Evolutionary conservation across 1,140 invertebrate genomes (phyloP).

Genomic region (Brachionus rotundiformis): DNA sequence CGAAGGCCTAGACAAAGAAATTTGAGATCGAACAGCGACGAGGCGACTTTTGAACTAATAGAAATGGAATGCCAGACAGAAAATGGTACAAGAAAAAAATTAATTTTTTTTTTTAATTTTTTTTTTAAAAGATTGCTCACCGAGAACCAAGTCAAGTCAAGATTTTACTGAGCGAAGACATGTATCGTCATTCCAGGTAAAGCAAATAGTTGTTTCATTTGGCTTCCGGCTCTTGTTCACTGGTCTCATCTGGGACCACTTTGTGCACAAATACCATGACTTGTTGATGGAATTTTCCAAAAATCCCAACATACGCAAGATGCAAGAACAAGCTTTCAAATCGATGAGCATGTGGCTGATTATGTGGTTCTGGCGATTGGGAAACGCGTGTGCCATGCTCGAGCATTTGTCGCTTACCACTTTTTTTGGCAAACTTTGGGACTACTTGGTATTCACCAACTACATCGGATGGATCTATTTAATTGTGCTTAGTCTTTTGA

Average conservation of each 20-base stretch:
- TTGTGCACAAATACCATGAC: slow-evolving; percentile 42
- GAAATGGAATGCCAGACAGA: neutral
- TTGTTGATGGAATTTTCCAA: slow-evolving; percentile 42
- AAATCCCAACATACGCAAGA: neutral
- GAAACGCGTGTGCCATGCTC: slow-evolving; percentile 27
- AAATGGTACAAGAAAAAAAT: neutral
- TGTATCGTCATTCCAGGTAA: neutral
- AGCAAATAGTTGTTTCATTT: neutral
- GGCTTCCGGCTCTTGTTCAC: slow-evolving; percentile 20
- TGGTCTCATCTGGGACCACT: slow-evolving; percentile 34
- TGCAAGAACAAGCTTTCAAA: slow-evolving; percentile 14
- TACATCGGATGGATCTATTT: slow-evolving; percentile 31
- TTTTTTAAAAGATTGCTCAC: neutral
- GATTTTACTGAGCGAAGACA: neutral
- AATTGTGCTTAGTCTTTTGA: neutral
- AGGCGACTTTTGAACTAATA: neutral
- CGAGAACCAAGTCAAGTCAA: neutral
- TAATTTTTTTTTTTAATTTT: neutral
- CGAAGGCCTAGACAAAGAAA: neutral
- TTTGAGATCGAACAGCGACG: neutral
- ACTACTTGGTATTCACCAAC: slow-evolving; percentile 21
- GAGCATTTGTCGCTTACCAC: neutral
- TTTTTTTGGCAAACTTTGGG: slow-evolving; percentile 36
- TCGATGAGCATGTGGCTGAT: slow-evolving; percentile 24
- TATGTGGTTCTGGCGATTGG: slow-evolving; percentile 44